Percentiles rank a stretch among this genome's conserved stretches.
Conservation (phyloP, 2,888 invertebrate species). For the Cryptops parisi region DNA sequence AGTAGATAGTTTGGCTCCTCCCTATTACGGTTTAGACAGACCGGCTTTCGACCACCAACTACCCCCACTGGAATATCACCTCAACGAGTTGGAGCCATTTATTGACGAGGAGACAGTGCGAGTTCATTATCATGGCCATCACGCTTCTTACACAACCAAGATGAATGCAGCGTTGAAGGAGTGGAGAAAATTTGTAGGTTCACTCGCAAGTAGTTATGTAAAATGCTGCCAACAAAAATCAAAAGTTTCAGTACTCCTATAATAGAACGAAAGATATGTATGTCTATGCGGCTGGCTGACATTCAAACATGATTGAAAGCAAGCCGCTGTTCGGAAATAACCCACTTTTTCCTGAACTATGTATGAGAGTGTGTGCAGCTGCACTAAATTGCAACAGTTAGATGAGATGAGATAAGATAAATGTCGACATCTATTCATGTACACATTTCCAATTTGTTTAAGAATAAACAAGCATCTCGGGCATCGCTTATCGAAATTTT, state of each 20-base stretch:
- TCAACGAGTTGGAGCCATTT: constrained; percentile 25
- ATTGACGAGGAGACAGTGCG: constrained; percentile 24
- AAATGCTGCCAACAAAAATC: too few relatives aligned
- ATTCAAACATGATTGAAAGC: too few relatives aligned
- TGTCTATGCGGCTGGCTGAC: too few relatives aligned
- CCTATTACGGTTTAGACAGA: constrained; percentile 22
- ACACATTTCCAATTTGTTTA: constrained; percentile 11
- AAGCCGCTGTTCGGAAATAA: too few relatives aligned
- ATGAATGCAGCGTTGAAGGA: constrained; percentile 24
- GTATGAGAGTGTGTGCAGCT: too few relatives aligned
- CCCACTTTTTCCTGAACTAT: too few relatives aligned
- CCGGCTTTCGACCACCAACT: constrained; percentile 23
- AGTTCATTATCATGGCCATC: constrained; percentile 26
- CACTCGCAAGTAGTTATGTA: too few relatives aligned
- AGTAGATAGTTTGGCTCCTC: constrained; percentile 18
- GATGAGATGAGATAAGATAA: too few relatives aligned
- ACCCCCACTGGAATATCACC: constrained; percentile 23
- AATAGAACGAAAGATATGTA: too few relatives aligned
- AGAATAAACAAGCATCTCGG: constrained; percentile 21
- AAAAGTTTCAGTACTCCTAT: too few relatives aligned
- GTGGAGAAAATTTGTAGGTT: constrained; percentile 22
- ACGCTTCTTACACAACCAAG: constrained; percentile 24
- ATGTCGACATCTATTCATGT: too few relatives aligned
- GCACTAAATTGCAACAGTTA: too few relatives aligned
- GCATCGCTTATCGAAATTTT: constrained; percentile 24